Conservation (phyloP, 2,888 invertebrate species). For the Melanostoma mellinum region DNA sequence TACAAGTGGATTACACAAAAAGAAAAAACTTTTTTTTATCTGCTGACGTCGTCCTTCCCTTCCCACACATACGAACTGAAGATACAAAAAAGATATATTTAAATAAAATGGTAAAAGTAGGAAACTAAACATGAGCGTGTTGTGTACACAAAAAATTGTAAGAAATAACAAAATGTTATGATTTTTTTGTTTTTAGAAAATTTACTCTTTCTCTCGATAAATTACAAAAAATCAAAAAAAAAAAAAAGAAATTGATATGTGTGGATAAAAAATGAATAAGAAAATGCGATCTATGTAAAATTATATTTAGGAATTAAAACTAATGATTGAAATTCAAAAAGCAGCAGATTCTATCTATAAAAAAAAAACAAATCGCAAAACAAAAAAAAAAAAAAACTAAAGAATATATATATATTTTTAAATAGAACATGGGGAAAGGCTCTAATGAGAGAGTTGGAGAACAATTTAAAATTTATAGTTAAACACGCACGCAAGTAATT, state of each 20-base stretch:
- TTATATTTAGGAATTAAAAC: slow-evolving; percentile 59
- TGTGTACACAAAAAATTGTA: slow-evolving; percentile 56
- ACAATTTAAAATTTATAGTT: slow-evolving; percentile 42
- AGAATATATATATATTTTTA: slow-evolving; percentile 62
- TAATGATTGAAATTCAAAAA: slow-evolving; percentile 46
- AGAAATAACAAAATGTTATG: slow-evolving; percentile 44
- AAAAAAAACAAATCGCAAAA: slow-evolving; percentile 15
- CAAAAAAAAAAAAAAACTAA: slow-evolving; percentile 27
- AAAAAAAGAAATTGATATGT: slow-evolving; percentile 35
- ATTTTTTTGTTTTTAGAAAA: slow-evolving; percentile 36
- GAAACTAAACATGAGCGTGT: slow-evolving; percentile 55
- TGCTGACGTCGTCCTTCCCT: slow-evolving; percentile 78
- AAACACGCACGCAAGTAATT: slow-evolving; percentile 69
- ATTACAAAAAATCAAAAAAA: slow-evolving; percentile 25
- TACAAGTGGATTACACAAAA: slow-evolving; percentile 75
- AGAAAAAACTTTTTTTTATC: slow-evolving; percentile 76
- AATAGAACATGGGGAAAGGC: slow-evolving; percentile 43
- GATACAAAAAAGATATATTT: slow-evolving; percentile 76
- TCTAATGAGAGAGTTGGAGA: slow-evolving; percentile 35
- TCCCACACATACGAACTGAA: slow-evolving; percentile 73
- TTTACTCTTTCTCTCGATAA: slow-evolving; percentile 36
- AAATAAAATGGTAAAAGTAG: slow-evolving; percentile 39
- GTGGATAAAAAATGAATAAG: slow-evolving; percentile 56
- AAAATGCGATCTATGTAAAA: slow-evolving; percentile 53
- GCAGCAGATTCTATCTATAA: slow-evolving; percentile 66